Base-by-base conservation (phyloP, 1,140 invertebrate genomes). In the Tetramorium parvispinum region DNA sequence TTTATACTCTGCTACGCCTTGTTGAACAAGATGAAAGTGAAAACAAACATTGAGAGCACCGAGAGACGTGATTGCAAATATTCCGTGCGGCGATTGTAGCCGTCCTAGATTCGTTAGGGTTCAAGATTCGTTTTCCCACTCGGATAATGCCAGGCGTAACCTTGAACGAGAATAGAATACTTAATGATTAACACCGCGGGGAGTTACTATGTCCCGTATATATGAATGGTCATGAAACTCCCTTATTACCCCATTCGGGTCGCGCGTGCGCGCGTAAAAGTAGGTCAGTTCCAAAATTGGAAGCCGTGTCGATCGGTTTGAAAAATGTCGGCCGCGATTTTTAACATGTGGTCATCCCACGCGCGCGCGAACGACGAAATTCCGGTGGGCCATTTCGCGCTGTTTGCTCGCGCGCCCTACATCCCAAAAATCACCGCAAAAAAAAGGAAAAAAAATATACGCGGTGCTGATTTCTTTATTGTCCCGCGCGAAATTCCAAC, bases 141-240 rank as follows among this genome's bases (percentile, higher is more conserved):
- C 43, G 11, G 27, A 66, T 55, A 66, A 65, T 79, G 37, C 4
- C 24, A 79, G 37, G 76, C 18, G 13, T 51, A 66, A 65, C 76
- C 76, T 79, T 79, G 76, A 79, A 66, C 59, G 18, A 66, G 43
- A 79, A 79, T 79, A 66, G 76, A 79, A 66, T n/a, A 79, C 51
- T 66, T 79, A 37, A 79, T 66, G 59, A 79, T 79, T 66, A 79
- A 32, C 61, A 37, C 13, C 27, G 27, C 43, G 10, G n/a, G 11
- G 59, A 21, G n/a, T 79, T 66, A 51, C 27, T 79, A 66, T 59
- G 43, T 66, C 65, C 27, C 32, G 32, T 32, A 24, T 40, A 79
- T 66, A 66, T 79, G 43, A 79, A 79, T 79, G 59, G 27, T 46
- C 43, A 66, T 66, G 37, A 66, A 79, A 66, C 43, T 46, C 43